Conservation (phyloP, 2,113 vertebrate species). For the Bos indicus region DNA sequence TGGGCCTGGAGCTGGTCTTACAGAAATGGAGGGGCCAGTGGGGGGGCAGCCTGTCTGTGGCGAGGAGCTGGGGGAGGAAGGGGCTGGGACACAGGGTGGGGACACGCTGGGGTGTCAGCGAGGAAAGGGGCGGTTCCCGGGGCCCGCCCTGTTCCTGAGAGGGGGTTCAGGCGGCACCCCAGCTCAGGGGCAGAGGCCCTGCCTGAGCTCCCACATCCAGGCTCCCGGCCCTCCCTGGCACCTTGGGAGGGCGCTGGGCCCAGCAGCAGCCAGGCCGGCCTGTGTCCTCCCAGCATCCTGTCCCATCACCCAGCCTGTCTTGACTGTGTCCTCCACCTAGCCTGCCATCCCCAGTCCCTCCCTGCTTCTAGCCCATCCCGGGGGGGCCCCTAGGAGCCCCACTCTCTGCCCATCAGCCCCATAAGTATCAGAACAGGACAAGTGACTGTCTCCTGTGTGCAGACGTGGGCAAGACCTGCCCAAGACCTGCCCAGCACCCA, state of each 20-base stretch:
- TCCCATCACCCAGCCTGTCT: neutral
- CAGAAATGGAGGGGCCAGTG: neutral
- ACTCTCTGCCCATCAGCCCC: neutral
- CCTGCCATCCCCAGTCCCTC: neutral
- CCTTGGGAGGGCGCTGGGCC: neutral
- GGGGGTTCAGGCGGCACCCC: neutral
- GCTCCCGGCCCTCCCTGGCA: neutral
- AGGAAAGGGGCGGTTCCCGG: neutral
- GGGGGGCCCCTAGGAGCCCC: neutral
- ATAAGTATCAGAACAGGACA: neutral
- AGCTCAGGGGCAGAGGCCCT: neutral
- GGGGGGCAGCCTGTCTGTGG: neutral
- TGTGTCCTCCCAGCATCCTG: fast-evolving
- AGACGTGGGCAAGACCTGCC: neutral
- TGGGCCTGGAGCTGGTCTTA: neutral
- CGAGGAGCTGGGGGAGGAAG: neutral
- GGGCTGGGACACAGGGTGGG: neutral
- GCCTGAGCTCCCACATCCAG: neutral
- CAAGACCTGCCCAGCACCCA: neutral
- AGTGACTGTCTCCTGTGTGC: neutral
- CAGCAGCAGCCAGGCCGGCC: neutral
- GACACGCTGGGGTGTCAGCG: neutral
- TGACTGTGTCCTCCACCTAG: fast-evolving
- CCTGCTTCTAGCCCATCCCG: neutral
- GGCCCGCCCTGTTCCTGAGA: neutral